phyloP scores from a whole-genome alignment of 2,888 invertebrate species.

The Strigamia maritima region DNA sequence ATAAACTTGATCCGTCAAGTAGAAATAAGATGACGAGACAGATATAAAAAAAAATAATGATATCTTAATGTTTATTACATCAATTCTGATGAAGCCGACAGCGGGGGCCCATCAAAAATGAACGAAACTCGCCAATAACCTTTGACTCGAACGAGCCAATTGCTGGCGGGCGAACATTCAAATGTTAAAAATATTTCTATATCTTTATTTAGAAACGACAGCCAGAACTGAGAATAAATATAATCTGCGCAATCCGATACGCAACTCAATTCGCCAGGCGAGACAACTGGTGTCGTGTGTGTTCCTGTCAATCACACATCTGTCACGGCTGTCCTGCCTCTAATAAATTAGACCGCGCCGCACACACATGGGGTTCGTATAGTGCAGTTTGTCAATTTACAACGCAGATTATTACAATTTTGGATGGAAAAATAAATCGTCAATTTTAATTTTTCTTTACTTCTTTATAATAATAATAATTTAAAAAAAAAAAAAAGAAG shows the following conservation, averaged over 20 bases:
- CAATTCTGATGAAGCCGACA: constrained; percentile 5
- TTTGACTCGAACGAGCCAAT: background rate
- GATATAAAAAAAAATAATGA: background rate
- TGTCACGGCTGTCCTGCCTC: background rate
- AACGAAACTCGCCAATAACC: background rate
- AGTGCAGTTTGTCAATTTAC: background rate
- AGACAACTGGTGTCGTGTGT: constrained; percentile 18
- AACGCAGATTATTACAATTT: background rate
- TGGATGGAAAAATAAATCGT: no score
- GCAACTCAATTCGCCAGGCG: background rate
- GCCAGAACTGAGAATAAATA: background rate
- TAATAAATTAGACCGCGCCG: background rate
- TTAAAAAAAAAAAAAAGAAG: background rate
- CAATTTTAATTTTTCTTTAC: no score
- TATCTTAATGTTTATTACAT: constrained; percentile 26
- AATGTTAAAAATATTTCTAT: background rate
- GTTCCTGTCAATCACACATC: constrained; percentile 11
- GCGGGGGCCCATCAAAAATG: constrained; percentile 1
- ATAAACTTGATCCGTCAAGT: no score
- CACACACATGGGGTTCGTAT: background rate
- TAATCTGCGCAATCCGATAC: background rate
- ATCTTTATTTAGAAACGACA: background rate
- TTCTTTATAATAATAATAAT: no score
- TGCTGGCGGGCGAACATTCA: background rate
- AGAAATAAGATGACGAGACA: no score